These are phyloP conservation scores for Salmo trutta DNA, from an alignment of 2,797 vertebrate genomes.

Conservation along the genomic window DNA sequence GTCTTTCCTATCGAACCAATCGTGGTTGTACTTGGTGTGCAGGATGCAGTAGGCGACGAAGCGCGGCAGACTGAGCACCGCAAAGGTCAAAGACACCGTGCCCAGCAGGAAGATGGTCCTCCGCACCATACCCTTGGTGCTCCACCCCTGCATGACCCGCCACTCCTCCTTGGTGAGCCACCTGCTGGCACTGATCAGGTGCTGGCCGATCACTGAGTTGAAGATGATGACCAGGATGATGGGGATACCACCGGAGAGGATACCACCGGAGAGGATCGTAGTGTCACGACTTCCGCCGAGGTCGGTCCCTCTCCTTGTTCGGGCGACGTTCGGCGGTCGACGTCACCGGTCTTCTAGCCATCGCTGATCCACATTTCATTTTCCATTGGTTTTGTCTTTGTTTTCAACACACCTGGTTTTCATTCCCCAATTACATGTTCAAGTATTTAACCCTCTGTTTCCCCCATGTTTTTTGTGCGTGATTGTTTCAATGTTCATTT, in stretches of 20 bases:
- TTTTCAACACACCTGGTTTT: too few species aligned
- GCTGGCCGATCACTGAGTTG: conserved; percentile 72
- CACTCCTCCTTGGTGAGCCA: conserved; percentile 77
- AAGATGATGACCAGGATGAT: conserved; percentile 75
- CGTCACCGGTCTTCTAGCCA: too few species aligned
- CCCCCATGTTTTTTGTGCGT: too few species aligned
- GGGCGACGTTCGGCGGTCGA: too few species aligned
- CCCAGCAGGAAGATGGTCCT: conserved; percentile 74
- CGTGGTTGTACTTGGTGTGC: conserved; percentile 71
- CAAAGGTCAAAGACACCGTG: conserved; percentile 71
- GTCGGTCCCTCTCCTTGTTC: too few species aligned
- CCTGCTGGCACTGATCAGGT: conserved; percentile 61
- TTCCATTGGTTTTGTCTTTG: too few species aligned
- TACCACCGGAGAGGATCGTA: conserved; percentile 74
- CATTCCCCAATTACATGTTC: too few species aligned
- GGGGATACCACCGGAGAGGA: conserved; percentile 74
- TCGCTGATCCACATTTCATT: too few species aligned
- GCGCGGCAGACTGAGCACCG: conserved; percentile 74
- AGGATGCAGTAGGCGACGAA: conserved; percentile 82
- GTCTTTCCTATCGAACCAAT: conserved; percentile 71
- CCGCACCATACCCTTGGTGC: conserved; percentile 57
- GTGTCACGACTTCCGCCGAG: too few species aligned
- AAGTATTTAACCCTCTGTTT: too few species aligned
- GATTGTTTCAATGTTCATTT: too few species aligned
- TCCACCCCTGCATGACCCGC: conserved; percentile 57